Base-by-base conservation (phyloP, 2,113 vertebrate species). In the Tringa solitaria region DNA sequence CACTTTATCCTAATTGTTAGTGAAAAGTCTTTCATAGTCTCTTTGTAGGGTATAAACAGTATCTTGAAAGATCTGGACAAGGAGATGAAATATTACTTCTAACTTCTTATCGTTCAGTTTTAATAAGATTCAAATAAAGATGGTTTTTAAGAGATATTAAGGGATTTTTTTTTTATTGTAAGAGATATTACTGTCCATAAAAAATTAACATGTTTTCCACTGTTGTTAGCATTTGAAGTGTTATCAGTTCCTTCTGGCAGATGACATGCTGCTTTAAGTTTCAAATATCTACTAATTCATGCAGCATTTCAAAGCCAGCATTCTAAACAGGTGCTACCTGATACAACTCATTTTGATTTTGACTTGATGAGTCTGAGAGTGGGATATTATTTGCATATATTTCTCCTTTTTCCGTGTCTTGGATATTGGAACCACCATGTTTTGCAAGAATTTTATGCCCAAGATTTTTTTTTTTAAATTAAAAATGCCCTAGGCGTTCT, bases 151-250 rank as follows among this genome's bases (percentile, higher is more conserved):
- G 68, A 84, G 33, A 82, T 45, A 43, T 32, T 65, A 43, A 27
- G n/a, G 13, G 26, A 37, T 8, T 7, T 39, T 43, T 45, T 85
- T 81, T 8, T 68, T 46, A 54, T 74, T 89, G 70, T 46, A 84
- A 94, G 50, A 87, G 33, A n/a, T 32, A 45, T 64, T 59, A 35
- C 54, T 26, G 2, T 45, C 90, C 75, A 37, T 95, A 76, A 92
- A 95, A 90, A 73, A 43, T 33, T 57, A 87, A 79, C 69, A 37
- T 41, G 16, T 92, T 83, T 95, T 88, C 68, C 94, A 68, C 43
- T 70, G 89, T 70, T 77, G 77, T 82, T 90, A 90, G 57, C 50
- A 79, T 93, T 80, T 90, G 92, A 84, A 95, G 90, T 48, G 61
- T 84, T 82, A 56, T 67, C 95, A 54, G 69, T 95, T 92, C 83